These are phyloP conservation scores for Ips typographus DNA, from an alignment of 1,140 invertebrate genomes.

Conservation along the genomic window DNA sequence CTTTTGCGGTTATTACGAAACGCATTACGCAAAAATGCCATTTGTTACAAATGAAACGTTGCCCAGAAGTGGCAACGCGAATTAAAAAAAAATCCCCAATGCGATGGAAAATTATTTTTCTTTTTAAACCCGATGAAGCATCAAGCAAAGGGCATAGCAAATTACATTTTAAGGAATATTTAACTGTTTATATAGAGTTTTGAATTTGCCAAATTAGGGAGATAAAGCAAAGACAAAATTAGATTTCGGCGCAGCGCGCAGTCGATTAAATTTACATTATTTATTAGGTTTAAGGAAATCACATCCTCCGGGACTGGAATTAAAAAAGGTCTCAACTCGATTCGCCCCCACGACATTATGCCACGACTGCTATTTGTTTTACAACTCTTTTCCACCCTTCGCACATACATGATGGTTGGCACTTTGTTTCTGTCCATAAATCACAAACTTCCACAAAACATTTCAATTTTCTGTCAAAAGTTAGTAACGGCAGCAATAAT, in stretches of 20 bases:
- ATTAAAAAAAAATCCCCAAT: slow-evolving; percentile 11
- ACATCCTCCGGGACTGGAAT: slow-evolving; percentile 25
- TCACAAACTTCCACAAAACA: too few species aligned
- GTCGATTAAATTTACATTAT: slow-evolving; percentile 38
- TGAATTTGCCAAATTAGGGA: slow-evolving; percentile 23
- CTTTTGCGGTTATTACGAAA: too few species aligned
- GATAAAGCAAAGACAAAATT: slow-evolving; percentile 37
- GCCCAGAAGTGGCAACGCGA: not conserved
- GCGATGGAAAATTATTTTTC: not conserved
- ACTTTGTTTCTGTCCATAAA: too few species aligned
- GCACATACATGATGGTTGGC: too few species aligned
- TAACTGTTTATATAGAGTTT: slow-evolving; percentile 33
- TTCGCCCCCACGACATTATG: too few species aligned
- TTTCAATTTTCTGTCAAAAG: too few species aligned
- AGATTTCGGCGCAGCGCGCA: slow-evolving; percentile 33
- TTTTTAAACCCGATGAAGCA: not conserved
- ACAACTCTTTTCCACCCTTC: too few species aligned
- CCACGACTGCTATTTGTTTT: too few species aligned
- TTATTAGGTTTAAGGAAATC: slow-evolving; percentile 34
- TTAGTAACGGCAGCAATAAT: too few species aligned
- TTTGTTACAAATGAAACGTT: too few species aligned
- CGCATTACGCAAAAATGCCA: too few species aligned
- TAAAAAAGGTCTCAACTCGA: slow-evolving; percentile 25
- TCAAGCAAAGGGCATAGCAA: slow-evolving; percentile 29
- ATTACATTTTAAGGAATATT: slow-evolving; percentile 30